These are phyloP conservation scores for Saccostrea echinata DNA, from an alignment of 1,140 invertebrate species.

Conservation along the genomic window DNA sequence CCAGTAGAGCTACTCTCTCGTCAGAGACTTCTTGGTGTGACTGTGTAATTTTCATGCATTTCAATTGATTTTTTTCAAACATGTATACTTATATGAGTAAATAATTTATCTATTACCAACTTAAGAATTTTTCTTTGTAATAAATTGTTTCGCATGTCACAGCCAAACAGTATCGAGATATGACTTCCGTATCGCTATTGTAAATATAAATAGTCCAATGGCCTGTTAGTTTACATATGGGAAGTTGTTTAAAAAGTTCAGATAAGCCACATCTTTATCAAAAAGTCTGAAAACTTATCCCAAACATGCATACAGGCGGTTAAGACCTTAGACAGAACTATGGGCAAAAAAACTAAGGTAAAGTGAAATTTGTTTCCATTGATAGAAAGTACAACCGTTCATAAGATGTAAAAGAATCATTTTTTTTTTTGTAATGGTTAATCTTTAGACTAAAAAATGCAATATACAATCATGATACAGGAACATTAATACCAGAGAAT, in stretches of 20 bases:
- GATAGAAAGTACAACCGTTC: too few species aligned
- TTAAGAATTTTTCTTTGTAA: neutral
- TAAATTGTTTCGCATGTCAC: neutral
- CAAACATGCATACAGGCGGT: neutral
- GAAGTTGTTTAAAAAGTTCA: constrained; percentile 9
- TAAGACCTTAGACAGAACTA: neutral
- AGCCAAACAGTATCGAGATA: neutral
- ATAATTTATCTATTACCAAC: neutral
- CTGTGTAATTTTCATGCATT: too few species aligned
- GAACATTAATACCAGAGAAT: too few species aligned
- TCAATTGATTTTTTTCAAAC: too few species aligned
- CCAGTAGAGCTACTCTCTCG: too few species aligned
- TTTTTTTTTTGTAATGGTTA: too few species aligned
- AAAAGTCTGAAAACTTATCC: constrained; percentile 10
- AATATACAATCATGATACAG: too few species aligned
- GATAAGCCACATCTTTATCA: constrained; percentile 10
- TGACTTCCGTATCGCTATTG: constrained; percentile 30
- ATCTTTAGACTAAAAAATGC: too few species aligned
- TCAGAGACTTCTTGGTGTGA: too few species aligned
- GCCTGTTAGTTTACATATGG: constrained; percentile 11
- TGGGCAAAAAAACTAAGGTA: constrained; percentile 23
- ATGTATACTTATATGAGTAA: neutral
- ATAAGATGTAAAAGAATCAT: too few species aligned
- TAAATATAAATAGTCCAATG: constrained; percentile 25
- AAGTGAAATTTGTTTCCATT: neutral